Evolutionary conservation across 2,888 invertebrate genomes (phyloP).

Genomic region (Papilio demoleus): DNA sequence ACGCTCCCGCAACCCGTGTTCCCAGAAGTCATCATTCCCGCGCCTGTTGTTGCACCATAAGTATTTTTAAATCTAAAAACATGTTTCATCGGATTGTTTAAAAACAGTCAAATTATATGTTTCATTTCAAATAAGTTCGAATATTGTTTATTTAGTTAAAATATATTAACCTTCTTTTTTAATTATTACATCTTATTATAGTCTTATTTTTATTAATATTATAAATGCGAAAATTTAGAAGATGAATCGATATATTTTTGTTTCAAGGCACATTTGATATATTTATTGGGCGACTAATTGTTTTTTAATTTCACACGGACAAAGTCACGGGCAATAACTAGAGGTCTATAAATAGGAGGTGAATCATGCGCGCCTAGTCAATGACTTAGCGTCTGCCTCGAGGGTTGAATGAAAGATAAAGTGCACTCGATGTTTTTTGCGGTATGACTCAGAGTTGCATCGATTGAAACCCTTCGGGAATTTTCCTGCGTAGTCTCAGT

Average conservation of each 20-base stretch:
- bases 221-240: too few species aligned
- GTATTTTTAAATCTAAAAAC: neutral
- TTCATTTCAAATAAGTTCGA: constrained; percentile 4
- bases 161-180: too few species aligned
- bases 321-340: constrained; percentile 38
- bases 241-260: too few species aligned
- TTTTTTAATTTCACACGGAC: too few species aligned
- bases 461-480: constrained; percentile 27
- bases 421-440: constrained; percentile 50
- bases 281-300: too few species aligned
- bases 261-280: too few species aligned
- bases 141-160: neutral
- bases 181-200: constrained; percentile 14
- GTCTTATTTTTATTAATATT: constrained; percentile 40
- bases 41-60: constrained; percentile 38
- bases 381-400: constrained; percentile 56
- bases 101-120: constrained; percentile 7
- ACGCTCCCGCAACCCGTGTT: constrained; percentile 41
- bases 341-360: constrained; percentile 55
- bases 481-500: constrained; percentile 23
- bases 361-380: constrained; percentile 60
- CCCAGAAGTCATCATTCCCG: constrained; percentile 37
- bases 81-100: neutral
- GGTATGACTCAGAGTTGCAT: constrained; percentile 44
- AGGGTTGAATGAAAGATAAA: constrained; percentile 65